Base-by-base conservation (phyloP, 1,140 invertebrate species). In the Pseudachorutes palmiensis region DNA sequence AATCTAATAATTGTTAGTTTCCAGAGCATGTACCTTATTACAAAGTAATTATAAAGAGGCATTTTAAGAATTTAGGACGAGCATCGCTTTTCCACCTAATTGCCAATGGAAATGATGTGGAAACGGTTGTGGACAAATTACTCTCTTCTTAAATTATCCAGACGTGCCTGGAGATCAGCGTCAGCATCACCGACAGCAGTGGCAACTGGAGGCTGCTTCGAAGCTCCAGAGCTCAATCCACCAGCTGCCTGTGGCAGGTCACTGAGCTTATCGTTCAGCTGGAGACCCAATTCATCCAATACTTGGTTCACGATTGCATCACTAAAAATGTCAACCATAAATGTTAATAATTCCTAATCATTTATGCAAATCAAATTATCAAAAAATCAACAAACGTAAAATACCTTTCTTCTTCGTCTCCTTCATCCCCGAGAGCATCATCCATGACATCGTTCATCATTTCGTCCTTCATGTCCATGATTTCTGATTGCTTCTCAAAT, bases 381-480 rank as follows among this genome's bases (percentile, higher is more conserved):
- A 12, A 12, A 19, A 9, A 45, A 45, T 45, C 19, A 45, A 45
- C 51, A 14, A 60, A 2, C 49, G 58, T 62, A n/a, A 67, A 68
- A 77, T 81, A 93, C 90, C 87, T 96, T 83, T 99, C 97, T 78
- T 98, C 95, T 79, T 99, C 97, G 78, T 99, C 97, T 45, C 88
- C 94, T 77, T 97, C 96, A 74, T 93, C 97, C 71, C 94, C 97
- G 88, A 99, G 95, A 1, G 96, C 97, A 82, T 98, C 97, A 80
- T 99, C 97, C 75, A 99, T 98, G 5, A 93, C 96, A 81, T 99
- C 97, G 79, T 95, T 97, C 88, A 99, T 99, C 84, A 99, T 96
- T 81, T 99, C 97, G 81, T 99, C 97, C 77, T 99, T 99, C 96
- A 99, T 99, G 78, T 99, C 97, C 97, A 99, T 99, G 67, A 99